phyloP scores from a whole-genome alignment of 2,888 invertebrate species.

The Napeogenes inachia region DNA sequence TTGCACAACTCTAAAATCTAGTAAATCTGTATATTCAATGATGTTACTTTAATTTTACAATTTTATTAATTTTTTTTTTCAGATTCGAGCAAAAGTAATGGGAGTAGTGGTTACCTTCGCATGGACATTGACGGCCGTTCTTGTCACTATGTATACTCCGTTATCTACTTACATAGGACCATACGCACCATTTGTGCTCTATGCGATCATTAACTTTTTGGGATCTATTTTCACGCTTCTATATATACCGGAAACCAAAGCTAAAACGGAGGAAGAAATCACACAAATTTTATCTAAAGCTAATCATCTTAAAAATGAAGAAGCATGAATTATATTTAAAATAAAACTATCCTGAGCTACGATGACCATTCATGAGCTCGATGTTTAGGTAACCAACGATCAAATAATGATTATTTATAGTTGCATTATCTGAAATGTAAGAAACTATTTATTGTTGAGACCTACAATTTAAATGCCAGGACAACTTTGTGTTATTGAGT shows the following conservation, averaged over 20 bases:
- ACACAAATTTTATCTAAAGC: neutral
- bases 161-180: constrained; percentile 42
- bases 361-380: no score
- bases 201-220: constrained; percentile 45
- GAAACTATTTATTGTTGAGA: no score
- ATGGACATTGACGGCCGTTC: constrained; percentile 41
- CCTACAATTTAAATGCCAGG: no score
- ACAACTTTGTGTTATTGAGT: no score
- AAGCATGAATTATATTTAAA: neutral
- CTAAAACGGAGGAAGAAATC: constrained; percentile 51
- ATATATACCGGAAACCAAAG: constrained; percentile 61
- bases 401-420: no score
- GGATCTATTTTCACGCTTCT: constrained; percentile 46
- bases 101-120: constrained; percentile 41
- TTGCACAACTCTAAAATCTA: neutral
- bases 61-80: constrained; percentile 26
- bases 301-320: neutral
- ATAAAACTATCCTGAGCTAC: no score
- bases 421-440: no score
- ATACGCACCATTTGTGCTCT: constrained; percentile 51
- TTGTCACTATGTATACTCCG: constrained; percentile 36
- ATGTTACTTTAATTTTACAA: neutral
- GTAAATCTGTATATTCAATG: neutral
- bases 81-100: constrained; percentile 51
- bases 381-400: no score